A percentile compares a stretch with the other conserved stretches of the same genome.
Conservation (phyloP, 2,888 invertebrate species). For the Teleiodes luculella region DNA sequence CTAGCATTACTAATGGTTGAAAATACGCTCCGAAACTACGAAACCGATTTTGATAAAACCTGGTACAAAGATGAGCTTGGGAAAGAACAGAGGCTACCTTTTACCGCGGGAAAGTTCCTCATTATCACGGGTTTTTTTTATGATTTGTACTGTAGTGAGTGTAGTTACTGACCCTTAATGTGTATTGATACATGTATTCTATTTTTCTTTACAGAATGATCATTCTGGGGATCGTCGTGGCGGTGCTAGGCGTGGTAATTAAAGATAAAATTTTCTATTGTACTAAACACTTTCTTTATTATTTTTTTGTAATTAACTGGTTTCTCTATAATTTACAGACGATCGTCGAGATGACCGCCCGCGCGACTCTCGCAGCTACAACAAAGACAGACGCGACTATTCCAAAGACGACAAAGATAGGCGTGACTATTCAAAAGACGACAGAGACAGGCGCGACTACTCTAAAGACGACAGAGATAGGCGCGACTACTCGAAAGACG, state of each 20-base stretch:
- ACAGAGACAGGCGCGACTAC: slow-evolving; percentile 33
- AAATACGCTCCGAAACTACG: too few species aligned
- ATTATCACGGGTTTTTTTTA: too few species aligned
- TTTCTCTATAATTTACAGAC: slow-evolving; percentile 47
- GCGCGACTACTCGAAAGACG: slow-evolving; percentile 26
- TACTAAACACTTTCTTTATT: not conserved
- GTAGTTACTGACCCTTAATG: too few species aligned
- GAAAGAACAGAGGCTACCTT: too few species aligned
- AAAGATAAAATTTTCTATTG: not conserved
- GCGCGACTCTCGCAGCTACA: slow-evolving; percentile 65
- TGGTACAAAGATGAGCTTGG: too few species aligned
- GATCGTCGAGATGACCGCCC: slow-evolving; percentile 46
- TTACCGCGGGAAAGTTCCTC: too few species aligned
- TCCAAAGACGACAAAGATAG: slow-evolving; percentile 42
- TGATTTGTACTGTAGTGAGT: too few species aligned
- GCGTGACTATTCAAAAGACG: slow-evolving; percentile 35
- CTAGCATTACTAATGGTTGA: too few species aligned
- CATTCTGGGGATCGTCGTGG: slow-evolving; percentile 66
- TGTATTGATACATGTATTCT: not conserved
- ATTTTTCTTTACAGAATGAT: slow-evolving; percentile 51
- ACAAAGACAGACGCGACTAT: slow-evolving; percentile 59
- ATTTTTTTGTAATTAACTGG: not conserved
- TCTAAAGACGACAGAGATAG: slow-evolving; percentile 33
- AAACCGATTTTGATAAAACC: too few species aligned
- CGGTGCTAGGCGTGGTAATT: slow-evolving; percentile 62